Evolutionary conservation across 2,113 vertebrate species (phyloP).

Genomic region (Phrynosoma platyrhinos): DNA sequence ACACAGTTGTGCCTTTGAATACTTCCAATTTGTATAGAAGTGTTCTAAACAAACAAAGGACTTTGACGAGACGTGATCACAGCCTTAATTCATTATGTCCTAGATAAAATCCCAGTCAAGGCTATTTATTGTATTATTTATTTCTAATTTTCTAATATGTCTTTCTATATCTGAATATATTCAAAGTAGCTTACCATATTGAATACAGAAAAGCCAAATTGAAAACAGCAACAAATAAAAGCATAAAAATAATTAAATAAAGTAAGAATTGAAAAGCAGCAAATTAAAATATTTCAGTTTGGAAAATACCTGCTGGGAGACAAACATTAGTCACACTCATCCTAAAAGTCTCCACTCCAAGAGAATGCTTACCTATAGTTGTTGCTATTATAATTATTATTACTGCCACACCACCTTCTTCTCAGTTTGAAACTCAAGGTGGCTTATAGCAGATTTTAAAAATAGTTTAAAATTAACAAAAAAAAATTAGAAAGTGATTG

Average conservation of each 20-base stretch:
- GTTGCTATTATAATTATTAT: too few relatives aligned
- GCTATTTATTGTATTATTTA: background rate
- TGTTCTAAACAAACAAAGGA: background rate
- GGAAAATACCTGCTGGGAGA: background rate
- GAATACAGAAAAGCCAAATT: background rate
- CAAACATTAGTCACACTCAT: background rate
- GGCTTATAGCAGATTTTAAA: too few relatives aligned
- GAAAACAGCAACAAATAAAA: background rate
- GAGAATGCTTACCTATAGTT: too few relatives aligned
- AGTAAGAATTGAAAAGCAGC: background rate
- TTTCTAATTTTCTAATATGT: background rate
- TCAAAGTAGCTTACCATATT: background rate
- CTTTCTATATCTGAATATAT: background rate
- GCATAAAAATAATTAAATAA: background rate
- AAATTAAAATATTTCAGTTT: background rate
- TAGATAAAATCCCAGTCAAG: background rate
- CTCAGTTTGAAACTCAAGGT: too few relatives aligned
- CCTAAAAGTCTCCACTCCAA: background rate
- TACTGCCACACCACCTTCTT: too few relatives aligned
- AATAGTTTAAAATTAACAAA: too few relatives aligned
- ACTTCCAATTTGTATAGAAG: too few relatives aligned
- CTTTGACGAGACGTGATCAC: background rate
- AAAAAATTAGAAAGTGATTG: too few relatives aligned
- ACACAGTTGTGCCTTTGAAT: too few relatives aligned
- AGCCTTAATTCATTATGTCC: background rate